Evolutionary conservation across 2,113 vertebrate species (phyloP).

Genomic region (Cyanoliseus patagonus): DNA sequence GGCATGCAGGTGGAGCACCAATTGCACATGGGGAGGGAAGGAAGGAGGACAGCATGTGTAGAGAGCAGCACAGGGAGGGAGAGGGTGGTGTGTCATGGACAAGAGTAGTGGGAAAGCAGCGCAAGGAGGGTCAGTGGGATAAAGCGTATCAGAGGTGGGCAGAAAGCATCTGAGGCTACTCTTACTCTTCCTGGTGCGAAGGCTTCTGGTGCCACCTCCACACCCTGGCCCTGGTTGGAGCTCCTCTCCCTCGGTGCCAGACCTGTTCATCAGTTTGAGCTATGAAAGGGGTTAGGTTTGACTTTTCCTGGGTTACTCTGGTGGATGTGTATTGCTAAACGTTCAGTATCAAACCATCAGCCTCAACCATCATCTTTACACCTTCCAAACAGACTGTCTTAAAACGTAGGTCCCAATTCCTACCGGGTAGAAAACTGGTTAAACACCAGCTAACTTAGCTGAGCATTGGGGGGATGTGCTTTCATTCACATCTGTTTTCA

Average conservation of each 20-base stretch:
- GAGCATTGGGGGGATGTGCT: neutral
- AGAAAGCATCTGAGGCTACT: neutral
- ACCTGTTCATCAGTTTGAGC: fast-evolving
- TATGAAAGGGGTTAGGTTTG: neutral
- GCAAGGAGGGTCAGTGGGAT: neutral
- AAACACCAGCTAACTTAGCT: neutral
- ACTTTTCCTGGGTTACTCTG: neutral
- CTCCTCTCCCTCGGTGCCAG: neutral
- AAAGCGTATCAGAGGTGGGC: neutral
- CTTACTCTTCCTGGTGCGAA: neutral
- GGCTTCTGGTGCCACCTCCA: neutral
- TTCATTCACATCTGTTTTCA: neutral
- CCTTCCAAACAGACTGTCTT: neutral
- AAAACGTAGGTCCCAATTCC: neutral
- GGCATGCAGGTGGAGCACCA: neutral
- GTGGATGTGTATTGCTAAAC: neutral
- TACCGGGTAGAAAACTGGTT: neutral
- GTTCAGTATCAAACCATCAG: neutral
- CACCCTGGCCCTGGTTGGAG: neutral
- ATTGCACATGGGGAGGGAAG: neutral
- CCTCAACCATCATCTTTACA: neutral
- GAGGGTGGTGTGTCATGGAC: neutral
- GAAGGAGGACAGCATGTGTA: neutral
- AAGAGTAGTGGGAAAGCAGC: neutral
- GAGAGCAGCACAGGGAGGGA: neutral